Evolutionary conservation across 2,888 invertebrate species (phyloP), one percentile per base, ranked within the genome.

Genomic region (Archaeoteleia sp.): DNA sequence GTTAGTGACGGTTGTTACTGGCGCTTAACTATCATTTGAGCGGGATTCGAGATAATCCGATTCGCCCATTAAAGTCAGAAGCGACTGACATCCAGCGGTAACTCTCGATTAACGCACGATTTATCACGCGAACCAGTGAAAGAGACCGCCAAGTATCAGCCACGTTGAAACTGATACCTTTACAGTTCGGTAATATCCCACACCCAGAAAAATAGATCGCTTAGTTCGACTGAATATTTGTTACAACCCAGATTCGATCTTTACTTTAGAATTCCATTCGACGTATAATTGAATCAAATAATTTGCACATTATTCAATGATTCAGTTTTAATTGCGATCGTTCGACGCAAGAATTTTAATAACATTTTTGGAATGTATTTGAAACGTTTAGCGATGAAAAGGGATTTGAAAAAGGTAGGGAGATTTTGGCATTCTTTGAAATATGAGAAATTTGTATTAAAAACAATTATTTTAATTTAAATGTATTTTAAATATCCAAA

Each of bases 1-100:
- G 68, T 73, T 71, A 65, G 72, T 58, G 57, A 70, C 62, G 72
- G 67, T 72, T 73, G 74, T 75, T 77, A 73, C 68, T 29, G 71
- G 68, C 72, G 73, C 76, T 77, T 78, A 78, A 78, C 78, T 75
- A 76, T 78, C 78, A 73, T 78, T 79, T 76, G 75, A 73, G 71
- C 69, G 72, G 76, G 76, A 78, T 78, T 78, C 75, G 74, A 70
- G 72, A 74, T 76, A 76, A 78, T 78, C 77, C 73, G 67, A 73
- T 74, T 70, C 62, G 30, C 66, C 61, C 70, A 71, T 62, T 72
- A 62, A 61, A 70, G 68, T 53, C 66, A 63, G 62, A 69, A 65
- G 63, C 71, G 71, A 70, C 67, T 46, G 65, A 63, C 67, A 62
- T 58, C 60, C 55, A 57, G 66, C 65, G 73, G 72, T 73, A 76